Evolutionary conservation across 2,113 vertebrate species (phyloP), one percentile per base, ranked within the genome.

Genomic region (Mesitornis unicolor): DNA sequence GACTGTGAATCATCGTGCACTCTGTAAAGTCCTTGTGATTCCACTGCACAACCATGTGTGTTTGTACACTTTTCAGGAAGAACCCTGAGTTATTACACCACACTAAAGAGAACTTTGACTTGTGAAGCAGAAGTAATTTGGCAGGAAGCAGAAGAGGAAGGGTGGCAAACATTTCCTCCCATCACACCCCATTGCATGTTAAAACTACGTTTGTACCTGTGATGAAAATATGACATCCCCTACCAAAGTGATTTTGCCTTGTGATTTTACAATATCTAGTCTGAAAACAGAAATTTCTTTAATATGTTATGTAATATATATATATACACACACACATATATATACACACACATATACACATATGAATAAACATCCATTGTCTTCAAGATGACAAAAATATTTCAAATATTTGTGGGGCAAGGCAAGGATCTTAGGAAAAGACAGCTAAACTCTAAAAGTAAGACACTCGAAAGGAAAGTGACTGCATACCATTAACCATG

Each of bases 121-220:
- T 8, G 18, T 45, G 20, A 75, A 60, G 24, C 13, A 88, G 38
- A 88, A 90, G 13, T 7, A n/a, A 40, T 53, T 79, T 70, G 35
- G 20, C 56, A 84, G 26, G 29, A 69, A 17, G 16, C 42, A 82
- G 35, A 78, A 74, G 15, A 9, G 10, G 38, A 4, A 78, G n/a
- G 9, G 18, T 0, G 0, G 16, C 0, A 1, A 87, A 59, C 3
- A 4, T n/a, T 81, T 84, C 35, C 18, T 89, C 35, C 61, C 28
- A 26, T 48, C 0, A 0, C 4, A 6, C 13, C 56, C 19, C 6
- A 6, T 0, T 19, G 5, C n/a, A 25, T 22, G 5, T 65, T 61
- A 50, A 65, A 24, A 51, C 42, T 59, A 2, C 16, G 38, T 45
- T 35, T 54, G 7, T 51, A 65, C 26, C 36, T 36, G 5, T 3